Base-by-base conservation (phyloP, 2,888 invertebrate genomes). In the Chrysina gloriosa region DNA sequence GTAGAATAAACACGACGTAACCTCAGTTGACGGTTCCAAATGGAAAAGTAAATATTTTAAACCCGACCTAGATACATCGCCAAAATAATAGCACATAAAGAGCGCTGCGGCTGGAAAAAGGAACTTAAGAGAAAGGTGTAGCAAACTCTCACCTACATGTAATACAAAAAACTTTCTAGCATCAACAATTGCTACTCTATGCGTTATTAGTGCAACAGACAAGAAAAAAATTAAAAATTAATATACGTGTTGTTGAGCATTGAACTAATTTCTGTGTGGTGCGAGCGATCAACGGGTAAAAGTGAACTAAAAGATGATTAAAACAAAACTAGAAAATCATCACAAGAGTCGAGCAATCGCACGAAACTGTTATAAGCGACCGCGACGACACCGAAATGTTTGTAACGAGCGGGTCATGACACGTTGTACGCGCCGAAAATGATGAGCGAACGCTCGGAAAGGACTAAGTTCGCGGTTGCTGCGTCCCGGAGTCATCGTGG, bases 401-500 rank as follows among this genome's bases (percentile, higher is more conserved):
- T 61, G 27, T 27, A 16, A 9, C 42, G 58, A 25, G 23, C 42
- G 9, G 42, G 27, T 61, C 58, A 42, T 61, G 36, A 39, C 14
- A 25, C 36, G 42, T 7, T 21, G 42, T n/a, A 34, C 25, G 47
- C 45, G 31, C 56, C 42, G 39, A 45, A 48, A 58, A 56, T 31
- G 39, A 34, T 66, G 29, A 34, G 39, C 66, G 42, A 27, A 27
- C 66, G 66, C 56, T 47, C 66, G 56, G 56, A 16, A 47, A 47
- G 66, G 56, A 69, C 65, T 61, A 67, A 63, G 19, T 54, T 61
- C 42, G 66, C 34, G 42, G 29, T 54, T 39, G 36, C 19, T 31
- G 52, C 63, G 67, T 74, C 77, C 76, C 73, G 74, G 66, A 70
- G 69, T 65, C 54, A 67, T 75, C 75, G 75, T 72, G 58, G 45